Conservation (phyloP, 2,888 invertebrate genomes). For the Lepidonotus clava region DNA sequence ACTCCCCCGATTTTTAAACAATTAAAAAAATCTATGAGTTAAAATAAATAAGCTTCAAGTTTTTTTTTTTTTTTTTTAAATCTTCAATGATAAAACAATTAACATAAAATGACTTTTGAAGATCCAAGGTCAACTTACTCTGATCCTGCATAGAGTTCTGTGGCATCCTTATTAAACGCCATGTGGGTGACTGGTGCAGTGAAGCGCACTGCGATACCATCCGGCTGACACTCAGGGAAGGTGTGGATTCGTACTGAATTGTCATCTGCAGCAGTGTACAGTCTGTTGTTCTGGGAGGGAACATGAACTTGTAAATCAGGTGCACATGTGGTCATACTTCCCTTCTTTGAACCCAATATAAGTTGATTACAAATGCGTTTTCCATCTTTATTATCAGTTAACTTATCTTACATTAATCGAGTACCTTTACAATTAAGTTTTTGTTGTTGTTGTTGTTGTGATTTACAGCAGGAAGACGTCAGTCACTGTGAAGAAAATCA, state of each 20-base stretch:
- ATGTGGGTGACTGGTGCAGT: conserved; percentile 93
- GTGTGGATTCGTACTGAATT: conserved; percentile 92
- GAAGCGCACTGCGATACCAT: conserved; percentile 92
- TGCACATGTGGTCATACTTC: too few relatives aligned
- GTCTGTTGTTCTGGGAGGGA: conserved; percentile 81
- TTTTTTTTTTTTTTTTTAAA: background rate
- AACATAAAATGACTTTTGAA: too few relatives aligned
- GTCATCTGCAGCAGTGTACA: conserved; percentile 92
- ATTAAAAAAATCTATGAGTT: too few relatives aligned
- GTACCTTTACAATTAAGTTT: too few relatives aligned
- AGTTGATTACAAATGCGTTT: too few relatives aligned
- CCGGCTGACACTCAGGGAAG: conserved; percentile 88
- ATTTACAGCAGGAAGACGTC: too few relatives aligned
- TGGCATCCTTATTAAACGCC: conserved; percentile 85
- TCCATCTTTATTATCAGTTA: too few relatives aligned
- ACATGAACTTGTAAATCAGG: background rate
- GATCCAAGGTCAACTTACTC: conserved; percentile 80
- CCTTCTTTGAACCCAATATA: too few relatives aligned
- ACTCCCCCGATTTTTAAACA: too few relatives aligned
- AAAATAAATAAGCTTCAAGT: background rate
- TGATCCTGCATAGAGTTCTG: conserved; percentile 85
- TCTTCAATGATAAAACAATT: too few relatives aligned
- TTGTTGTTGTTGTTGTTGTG: too few relatives aligned
- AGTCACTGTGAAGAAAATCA: background rate
- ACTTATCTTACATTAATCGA: too few relatives aligned